These are phyloP conservation scores for Meloe dianella DNA, from an alignment of 2,888 invertebrate species.

Conservation along the genomic window DNA sequence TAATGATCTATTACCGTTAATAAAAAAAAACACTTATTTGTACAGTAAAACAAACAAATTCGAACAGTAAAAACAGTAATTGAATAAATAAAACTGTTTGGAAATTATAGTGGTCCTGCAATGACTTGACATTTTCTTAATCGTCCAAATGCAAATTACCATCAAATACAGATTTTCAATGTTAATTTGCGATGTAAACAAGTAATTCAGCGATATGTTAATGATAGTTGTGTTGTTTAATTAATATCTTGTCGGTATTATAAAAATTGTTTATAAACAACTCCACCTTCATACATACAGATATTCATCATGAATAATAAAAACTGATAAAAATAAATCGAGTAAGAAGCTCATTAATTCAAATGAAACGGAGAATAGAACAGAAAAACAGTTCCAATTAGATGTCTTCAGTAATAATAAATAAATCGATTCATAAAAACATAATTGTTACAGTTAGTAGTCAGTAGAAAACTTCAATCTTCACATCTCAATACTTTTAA, in stretches of 20 bases:
- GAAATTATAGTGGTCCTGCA: no score
- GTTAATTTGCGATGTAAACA: conserved; percentile 4
- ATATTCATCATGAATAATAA: neutral
- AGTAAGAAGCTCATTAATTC: neutral
- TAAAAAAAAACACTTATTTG: neutral
- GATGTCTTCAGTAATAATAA: conserved; percentile 15
- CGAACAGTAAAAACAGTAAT: no score
- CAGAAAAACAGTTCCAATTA: conserved; percentile 3
- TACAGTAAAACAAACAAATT: neutral
- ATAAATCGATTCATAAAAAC: conserved; percentile 10
- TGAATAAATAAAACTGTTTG: no score
- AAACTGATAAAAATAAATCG: neutral
- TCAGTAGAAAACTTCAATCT: neutral
- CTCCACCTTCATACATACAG: conserved; percentile 5
- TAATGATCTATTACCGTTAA: neutral
- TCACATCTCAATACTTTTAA: conserved; percentile 9
- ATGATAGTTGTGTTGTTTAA: neutral
- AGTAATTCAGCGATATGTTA: neutral
- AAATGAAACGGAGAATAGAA: neutral
- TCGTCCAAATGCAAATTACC: neutral
- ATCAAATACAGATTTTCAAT: neutral
- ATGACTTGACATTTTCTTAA: no score
- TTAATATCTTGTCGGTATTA: neutral
- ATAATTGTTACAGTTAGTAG: neutral
- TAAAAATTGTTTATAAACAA: neutral